Percentiles rank a stretch among this genome's conserved stretches.
Conservation (phyloP, 2,888 invertebrate species). For the Autographa gamma region DNA sequence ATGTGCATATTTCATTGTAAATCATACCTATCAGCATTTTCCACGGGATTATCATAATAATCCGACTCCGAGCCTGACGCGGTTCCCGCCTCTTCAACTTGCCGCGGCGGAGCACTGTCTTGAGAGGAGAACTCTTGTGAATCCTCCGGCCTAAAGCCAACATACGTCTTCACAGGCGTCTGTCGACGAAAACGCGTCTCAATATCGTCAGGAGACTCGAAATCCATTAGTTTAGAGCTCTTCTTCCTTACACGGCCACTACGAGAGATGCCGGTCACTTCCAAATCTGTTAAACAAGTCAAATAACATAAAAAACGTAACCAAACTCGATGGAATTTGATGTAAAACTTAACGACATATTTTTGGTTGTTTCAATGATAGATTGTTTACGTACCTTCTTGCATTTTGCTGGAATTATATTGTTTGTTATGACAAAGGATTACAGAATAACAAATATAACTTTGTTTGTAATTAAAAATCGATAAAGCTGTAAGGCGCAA, state of each 20-base stretch:
- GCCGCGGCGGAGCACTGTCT: conserved; percentile 64
- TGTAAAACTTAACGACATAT: not conserved
- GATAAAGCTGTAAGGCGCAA: not conserved
- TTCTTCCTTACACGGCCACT: conserved; percentile 98
- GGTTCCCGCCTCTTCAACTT: conserved; percentile 74
- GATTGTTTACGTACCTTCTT: not conserved
- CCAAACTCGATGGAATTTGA: not conserved
- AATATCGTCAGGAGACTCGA: conserved; percentile 96
- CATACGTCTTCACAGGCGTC: conserved; percentile 75
- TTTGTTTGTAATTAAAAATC: not conserved
- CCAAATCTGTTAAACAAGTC: conserved; percentile 88
- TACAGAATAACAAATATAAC: not conserved
- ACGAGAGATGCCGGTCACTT: conserved; percentile 95
- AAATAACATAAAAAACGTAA: not conserved
- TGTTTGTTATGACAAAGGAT: not conserved
- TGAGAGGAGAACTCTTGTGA: conserved; percentile 68
- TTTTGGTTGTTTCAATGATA: not conserved
- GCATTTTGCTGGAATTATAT: not conserved
- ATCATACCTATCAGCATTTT: conserved; percentile 81
- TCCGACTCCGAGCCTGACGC: conserved; percentile 85
- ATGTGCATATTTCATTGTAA: no score
- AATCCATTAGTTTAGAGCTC: conserved; percentile 97
- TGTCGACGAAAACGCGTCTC: conserved; percentile 89
- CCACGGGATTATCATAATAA: conserved; percentile 82
- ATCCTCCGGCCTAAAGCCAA: conserved; percentile 72